Evolutionary conservation across 2,888 invertebrate genomes (phyloP), one percentile per base, ranked within the genome.

Genomic region (Resseliella maxima): DNA sequence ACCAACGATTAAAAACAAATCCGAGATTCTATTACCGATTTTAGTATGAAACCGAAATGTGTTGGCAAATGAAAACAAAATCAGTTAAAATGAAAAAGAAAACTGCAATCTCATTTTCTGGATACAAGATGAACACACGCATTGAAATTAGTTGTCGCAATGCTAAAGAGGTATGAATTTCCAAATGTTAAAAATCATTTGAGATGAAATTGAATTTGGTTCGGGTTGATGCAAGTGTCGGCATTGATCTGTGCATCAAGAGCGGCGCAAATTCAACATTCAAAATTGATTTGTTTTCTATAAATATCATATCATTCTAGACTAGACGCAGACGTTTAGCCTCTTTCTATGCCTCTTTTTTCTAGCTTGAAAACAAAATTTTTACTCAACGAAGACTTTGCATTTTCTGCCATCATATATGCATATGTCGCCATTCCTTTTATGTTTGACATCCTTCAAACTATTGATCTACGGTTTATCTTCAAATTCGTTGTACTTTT

Each of bases 201-300:
- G 46, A 2, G 8, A 15, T 18, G n/a, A 72, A 72, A 72, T 72
- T 31, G 72, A 72, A 72, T 72, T 72, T 72, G 6, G 46, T n/a
- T n/a, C n/a, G 2, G 59, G 31, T 72, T 12, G 35, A 72, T 15
- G 72, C 72, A 72, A 72, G 72, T 72, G 1, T n/a, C 10, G 31
- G 8, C 15, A 72, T 72, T 72, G 72, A 72, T 72, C 72, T 0
- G 31, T 72, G 31, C 72, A 24, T 12, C 59, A 72, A 31, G 31
- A 72, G 72, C 72, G 72, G 31, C 72, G 21, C 72, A 72, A 72
- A 72, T 72, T 35, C 15, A 72, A 72, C 72, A 72, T 72, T 5
- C 72, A 72, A 72, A n/a, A 72, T 72, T 72, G 72, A 72, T 72
- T 72, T 72, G 72, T 72, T 72, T 72, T 72, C 35, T 72, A 35